Evolutionary conservation across 2,113 vertebrate genomes (phyloP).

Genomic region (Marmota flaviventris): DNA sequence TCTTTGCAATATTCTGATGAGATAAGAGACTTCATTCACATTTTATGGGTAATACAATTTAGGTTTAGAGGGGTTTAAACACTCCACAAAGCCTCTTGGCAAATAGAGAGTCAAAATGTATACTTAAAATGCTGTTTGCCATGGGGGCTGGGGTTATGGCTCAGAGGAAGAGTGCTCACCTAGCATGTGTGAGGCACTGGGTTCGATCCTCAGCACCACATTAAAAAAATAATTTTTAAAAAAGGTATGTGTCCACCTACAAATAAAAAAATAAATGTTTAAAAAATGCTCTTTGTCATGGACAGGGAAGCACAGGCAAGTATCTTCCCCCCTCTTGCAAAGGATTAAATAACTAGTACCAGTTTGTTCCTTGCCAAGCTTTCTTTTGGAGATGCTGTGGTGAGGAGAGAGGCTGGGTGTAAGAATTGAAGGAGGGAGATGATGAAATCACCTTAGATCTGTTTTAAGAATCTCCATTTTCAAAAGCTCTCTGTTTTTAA

Average conservation of each 20-base stretch:
- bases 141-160: no score
- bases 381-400: background rate
- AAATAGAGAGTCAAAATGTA: background rate
- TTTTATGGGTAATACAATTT: background rate
- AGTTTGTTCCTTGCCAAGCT: background rate
- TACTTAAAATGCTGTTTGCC: background rate
- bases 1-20: background rate
- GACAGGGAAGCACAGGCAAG: background rate
- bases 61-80: background rate
- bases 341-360: background rate
- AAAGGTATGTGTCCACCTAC: no score
- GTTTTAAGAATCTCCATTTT: conserved; percentile 62
- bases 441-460: conserved; percentile 61
- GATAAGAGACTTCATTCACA: background rate
- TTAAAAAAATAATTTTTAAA: no score
- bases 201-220: no score
- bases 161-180: no score
- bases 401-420: background rate
- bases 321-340: background rate
- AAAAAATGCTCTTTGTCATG: no score
- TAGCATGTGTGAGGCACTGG: no score
- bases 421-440: conserved; percentile 33
- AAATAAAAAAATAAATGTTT: no score
- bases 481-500: conserved; percentile 65
- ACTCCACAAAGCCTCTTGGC: background rate